phyloP scores from a whole-genome alignment of 2,113 vertebrate genomes.

The Glaucomys volans region DNA sequence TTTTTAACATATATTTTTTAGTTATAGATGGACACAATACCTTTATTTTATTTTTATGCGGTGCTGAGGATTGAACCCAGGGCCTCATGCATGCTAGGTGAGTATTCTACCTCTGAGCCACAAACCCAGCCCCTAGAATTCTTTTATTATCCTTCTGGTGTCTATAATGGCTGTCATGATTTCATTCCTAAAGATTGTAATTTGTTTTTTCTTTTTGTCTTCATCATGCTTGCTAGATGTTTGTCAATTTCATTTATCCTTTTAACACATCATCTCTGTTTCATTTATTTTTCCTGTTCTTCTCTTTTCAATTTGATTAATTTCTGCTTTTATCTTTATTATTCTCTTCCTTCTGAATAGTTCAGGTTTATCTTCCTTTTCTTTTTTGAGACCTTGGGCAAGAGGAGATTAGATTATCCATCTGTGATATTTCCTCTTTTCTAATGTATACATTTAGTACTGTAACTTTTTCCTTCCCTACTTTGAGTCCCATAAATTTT shows the following conservation, averaged over 20 bases:
- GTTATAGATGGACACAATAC: too few relatives aligned
- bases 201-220: not conserved
- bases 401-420: not conserved
- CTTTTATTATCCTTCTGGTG: not conserved
- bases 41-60: too few relatives aligned
- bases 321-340: conserved; percentile 19
- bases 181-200: conserved; percentile 39
- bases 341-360: not conserved
- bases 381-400: not conserved
- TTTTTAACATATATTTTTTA: too few relatives aligned
- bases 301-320: not conserved
- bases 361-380: not conserved
- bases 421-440: not conserved
- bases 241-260: not conserved
- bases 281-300: conserved; percentile 15
- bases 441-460: not conserved
- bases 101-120: too few relatives aligned
- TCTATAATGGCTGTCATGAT: not conserved
- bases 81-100: too few relatives aligned
- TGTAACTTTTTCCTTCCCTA: not conserved
- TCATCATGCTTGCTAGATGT: not conserved
- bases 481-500: not conserved
- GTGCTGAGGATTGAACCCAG: too few relatives aligned
- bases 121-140: not conserved
- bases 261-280: not conserved